Evolutionary conservation across 2,888 invertebrate genomes (phyloP), one percentile per base, ranked within the genome.

Genomic region (Tiphia femorata): DNA sequence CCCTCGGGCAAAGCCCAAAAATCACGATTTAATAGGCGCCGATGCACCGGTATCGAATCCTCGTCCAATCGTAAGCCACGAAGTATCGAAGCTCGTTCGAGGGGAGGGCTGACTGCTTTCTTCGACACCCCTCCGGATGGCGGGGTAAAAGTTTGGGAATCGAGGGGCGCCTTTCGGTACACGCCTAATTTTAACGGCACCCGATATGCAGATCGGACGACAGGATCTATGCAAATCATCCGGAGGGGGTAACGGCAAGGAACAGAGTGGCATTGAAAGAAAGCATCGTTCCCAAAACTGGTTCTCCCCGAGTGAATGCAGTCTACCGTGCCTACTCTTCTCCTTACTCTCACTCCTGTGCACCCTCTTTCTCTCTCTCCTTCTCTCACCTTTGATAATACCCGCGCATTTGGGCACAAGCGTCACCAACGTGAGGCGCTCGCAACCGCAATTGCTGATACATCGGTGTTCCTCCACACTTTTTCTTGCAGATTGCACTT

Each of bases 121-220:
- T 19, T 42, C 47, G 38, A 14, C 25, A 42, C 16, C 27, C 6
- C 40, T n/a, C 38, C 30, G 29, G 35, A 52, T 29, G 47, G 27
- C 48, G 40, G 43, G 43, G 40, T 33, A 21, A 47, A 17, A 40
- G 23, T 30, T 19, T 21, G 48, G 46, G 35, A 43, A 57, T 47
- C 37, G 29, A 62, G 66, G 66, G 73, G 62, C 66, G 58, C 52
- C 48, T 47, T 50, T 66, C 61, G 64, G 69, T 73, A 72, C 76
- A 62, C 72, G 78, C 75, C 77, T 76, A 81, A 82, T 80, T 82
- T 75, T 75, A 81, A 79, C 78, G 81, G 80, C 77, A 82, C 79
- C 80, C 81, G 82, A 82, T 81, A 82, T 79, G 80, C 79, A 80
- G 80, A 81, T 81, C 77, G 68, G 64, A 59, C 65, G 68, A 72